Evolutionary conservation across 2,113 vertebrate species (phyloP).

Genomic region (Platysternon megacephalum): DNA sequence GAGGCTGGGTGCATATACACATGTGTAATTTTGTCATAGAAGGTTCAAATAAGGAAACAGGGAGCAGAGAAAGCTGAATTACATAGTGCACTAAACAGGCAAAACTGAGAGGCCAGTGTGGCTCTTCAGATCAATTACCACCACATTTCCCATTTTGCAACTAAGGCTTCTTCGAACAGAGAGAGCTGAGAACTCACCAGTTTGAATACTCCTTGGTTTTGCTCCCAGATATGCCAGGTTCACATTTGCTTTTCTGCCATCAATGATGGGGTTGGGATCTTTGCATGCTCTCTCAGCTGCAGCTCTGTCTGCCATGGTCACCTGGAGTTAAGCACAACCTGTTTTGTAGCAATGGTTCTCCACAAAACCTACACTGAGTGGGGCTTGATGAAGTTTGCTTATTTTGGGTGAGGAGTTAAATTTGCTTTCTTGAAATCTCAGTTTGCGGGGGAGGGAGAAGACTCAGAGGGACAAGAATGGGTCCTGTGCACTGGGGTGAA

Average conservation of each 20-base stretch:
- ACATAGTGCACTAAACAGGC: neutral
- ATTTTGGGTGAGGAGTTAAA: neutral
- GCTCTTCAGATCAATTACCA: neutral
- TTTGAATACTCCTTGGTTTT: slow-evolving; percentile 95
- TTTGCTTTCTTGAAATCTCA: neutral
- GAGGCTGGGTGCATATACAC: neutral
- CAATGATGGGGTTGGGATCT: slow-evolving; percentile 98
- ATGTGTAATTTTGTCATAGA: neutral
- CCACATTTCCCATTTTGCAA: neutral
- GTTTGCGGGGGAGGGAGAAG: rapidly evolving
- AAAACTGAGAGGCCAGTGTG: rapidly evolving
- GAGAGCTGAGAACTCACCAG: slow-evolving; percentile 79
- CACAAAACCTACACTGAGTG: slow-evolving; percentile 13
- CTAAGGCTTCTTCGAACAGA: neutral
- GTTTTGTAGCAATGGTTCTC: slow-evolving; percentile 45
- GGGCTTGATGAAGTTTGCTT: neutral
- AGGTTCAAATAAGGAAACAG: neutral
- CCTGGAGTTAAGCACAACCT: slow-evolving; percentile 76
- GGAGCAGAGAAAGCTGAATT: neutral
- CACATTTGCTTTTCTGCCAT: slow-evolving; percentile 96
- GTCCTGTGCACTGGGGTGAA: rapidly evolving
- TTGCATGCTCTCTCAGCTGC: slow-evolving; percentile 95
- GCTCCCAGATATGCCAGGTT: slow-evolving; percentile 97
- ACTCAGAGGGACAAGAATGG: neutral
- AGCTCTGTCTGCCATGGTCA: slow-evolving; percentile 94